Percentiles rank a stretch among this genome's conserved stretches.
These are phyloP conservation scores for Bradypodion ventrale DNA, from an alignment of 2,797 vertebrate genomes.

Conservation along the genomic window DNA sequence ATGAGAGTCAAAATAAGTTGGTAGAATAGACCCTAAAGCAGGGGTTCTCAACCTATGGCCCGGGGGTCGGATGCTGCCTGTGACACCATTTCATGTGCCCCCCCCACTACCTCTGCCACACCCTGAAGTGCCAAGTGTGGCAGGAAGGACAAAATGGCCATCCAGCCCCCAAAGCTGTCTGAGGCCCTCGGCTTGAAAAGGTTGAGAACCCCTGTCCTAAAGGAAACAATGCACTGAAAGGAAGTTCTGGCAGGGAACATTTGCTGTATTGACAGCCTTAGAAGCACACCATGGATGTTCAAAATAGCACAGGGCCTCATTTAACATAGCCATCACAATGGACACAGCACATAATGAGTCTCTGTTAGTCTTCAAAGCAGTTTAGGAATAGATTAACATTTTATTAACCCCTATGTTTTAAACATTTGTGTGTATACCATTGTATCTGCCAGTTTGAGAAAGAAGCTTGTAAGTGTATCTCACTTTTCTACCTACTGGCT, in stretches of 20 bases:
- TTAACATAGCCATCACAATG: neutral
- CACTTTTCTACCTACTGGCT: neutral
- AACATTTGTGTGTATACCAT: neutral
- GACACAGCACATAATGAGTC: neutral
- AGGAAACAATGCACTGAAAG: accelerated
- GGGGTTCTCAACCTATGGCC: no score
- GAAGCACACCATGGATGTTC: neutral
- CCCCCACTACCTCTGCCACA: no score
- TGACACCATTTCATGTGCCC: no score
- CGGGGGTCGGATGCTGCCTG: no score
- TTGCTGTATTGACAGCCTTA: neutral
- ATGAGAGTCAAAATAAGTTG: accelerated
- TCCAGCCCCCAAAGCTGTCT: no score
- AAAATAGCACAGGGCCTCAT: neutral
- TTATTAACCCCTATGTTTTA: neutral
- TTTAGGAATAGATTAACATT: neutral
- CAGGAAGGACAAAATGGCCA: no score
- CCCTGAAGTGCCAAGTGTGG: no score
- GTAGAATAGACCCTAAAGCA: neutral
- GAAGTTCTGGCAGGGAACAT: neutral
- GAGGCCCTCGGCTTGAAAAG: no score
- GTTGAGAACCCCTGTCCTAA: no score
- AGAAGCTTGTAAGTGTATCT: neutral
- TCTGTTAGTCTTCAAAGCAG: neutral
- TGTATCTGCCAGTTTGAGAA: neutral